Evolutionary conservation across 2,113 vertebrate species (phyloP).

Genomic region (Struthio camelus): DNA sequence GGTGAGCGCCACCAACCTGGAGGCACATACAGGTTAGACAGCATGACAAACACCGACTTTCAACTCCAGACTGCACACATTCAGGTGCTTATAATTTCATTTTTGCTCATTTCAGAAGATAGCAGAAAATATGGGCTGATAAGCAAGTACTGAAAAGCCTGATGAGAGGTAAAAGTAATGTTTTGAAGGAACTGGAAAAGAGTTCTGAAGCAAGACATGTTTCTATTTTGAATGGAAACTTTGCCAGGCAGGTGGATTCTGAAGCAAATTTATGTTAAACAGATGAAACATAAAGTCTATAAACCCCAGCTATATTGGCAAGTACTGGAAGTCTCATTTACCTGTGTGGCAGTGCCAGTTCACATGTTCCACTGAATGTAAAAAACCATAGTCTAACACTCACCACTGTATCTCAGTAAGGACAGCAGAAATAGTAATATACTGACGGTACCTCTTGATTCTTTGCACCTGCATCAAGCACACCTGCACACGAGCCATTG

Average conservation of each 20-base stretch:
- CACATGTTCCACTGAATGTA: background rate
- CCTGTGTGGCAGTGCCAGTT: background rate
- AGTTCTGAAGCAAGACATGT: background rate
- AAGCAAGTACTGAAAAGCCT: background rate
- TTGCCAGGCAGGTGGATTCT: background rate
- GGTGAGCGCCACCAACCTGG: background rate
- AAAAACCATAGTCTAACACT: background rate
- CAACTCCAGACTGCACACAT: background rate
- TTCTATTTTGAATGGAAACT: background rate
- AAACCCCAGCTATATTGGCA: background rate
- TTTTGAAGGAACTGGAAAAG: background rate
- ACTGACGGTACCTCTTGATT: background rate
- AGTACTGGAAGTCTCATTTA: background rate
- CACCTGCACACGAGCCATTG: too few relatives aligned
- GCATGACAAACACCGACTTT: background rate
- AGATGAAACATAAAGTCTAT: background rate
- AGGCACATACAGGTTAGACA: background rate
- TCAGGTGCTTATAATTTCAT: background rate
- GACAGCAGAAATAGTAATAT: background rate
- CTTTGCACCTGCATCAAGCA: fast-evolving
- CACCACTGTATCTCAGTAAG: background rate
- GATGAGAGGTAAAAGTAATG: background rate
- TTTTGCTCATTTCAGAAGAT: background rate
- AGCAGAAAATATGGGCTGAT: background rate
- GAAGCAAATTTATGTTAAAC: background rate